Conservation (phyloP, 2,888 invertebrate genomes). For the Marronus borbonicus region DNA sequence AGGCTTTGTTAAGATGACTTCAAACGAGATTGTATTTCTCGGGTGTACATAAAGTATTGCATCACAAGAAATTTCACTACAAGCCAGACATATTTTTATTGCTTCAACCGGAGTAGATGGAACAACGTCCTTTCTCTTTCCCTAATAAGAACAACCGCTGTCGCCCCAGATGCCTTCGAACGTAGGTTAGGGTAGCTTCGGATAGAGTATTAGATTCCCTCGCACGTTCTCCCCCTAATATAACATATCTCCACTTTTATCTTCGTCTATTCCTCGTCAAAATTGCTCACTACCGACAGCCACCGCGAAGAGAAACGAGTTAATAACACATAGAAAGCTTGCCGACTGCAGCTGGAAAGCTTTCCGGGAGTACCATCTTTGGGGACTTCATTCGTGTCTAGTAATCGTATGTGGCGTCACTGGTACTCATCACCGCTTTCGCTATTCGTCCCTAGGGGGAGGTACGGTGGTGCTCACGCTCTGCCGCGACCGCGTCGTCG, state of each 20-base stretch:
- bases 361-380: constrained; percentile 43
- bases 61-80: too few relatives aligned
- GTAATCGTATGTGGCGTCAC: constrained; percentile 63
- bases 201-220: neutral
- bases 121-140: neutral
- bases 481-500: constrained; percentile 59
- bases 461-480: constrained; percentile 63
- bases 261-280: neutral
- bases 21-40: too few relatives aligned
- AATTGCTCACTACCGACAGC: neutral
- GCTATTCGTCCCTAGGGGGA: constrained; percentile 65
- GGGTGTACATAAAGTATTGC: too few relatives aligned
- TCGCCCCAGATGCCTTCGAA: neutral
- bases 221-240: constrained; percentile 2
- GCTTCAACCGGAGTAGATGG: too few relatives aligned
- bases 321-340: constrained; percentile 23
- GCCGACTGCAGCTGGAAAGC: neutral
- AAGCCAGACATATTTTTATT: too few relatives aligned
- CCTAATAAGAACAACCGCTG: constrained; percentile 8
- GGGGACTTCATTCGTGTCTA: constrained; percentile 52
- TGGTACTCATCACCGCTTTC: constrained; percentile 64
- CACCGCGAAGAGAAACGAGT: neutral
- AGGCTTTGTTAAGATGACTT: too few relatives aligned
- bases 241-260: neutral
- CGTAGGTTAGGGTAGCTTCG: neutral